Evolutionary conservation across 2,888 invertebrate genomes (phyloP).

Genomic region (Tromatobia lineatoria): DNA sequence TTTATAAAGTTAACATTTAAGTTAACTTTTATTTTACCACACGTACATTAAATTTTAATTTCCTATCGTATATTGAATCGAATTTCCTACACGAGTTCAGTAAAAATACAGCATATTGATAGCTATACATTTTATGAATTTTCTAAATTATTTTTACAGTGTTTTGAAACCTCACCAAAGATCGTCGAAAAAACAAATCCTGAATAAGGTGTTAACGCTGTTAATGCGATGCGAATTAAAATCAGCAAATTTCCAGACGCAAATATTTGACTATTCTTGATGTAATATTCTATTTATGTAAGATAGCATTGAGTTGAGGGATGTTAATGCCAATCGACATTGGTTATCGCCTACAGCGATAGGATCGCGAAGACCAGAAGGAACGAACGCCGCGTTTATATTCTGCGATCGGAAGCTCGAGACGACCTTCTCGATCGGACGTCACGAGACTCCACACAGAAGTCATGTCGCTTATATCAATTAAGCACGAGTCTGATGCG

Average conservation of each 20-base stretch:
- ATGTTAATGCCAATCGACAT: background rate
- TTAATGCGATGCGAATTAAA: background rate
- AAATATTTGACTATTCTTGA: background rate
- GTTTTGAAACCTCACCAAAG: background rate
- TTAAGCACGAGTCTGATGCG: slow-evolving; percentile 61
- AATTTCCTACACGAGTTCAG: no score
- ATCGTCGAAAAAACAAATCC: background rate
- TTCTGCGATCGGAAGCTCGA: slow-evolving; percentile 16
- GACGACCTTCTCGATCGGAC: slow-evolving; percentile 68
- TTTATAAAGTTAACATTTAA: no score
- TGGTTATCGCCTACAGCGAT: background rate
- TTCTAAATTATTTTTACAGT: no score
- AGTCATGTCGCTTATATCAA: slow-evolving; percentile 72
- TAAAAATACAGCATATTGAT: no score
- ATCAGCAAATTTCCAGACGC: background rate
- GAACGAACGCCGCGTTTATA: background rate
- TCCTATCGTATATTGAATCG: no score
- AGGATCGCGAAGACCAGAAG: background rate
- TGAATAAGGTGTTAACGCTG: background rate
- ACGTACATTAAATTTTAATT: no score
- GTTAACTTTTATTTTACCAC: no score
- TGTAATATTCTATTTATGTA: background rate
- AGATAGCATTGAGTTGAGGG: background rate
- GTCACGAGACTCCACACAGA: slow-evolving; percentile 42
- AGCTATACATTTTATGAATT: no score